These are phyloP conservation scores for Gambusia holbrooki DNA, from an alignment of 2,113 vertebrate genomes.

Conservation along the genomic window DNA sequence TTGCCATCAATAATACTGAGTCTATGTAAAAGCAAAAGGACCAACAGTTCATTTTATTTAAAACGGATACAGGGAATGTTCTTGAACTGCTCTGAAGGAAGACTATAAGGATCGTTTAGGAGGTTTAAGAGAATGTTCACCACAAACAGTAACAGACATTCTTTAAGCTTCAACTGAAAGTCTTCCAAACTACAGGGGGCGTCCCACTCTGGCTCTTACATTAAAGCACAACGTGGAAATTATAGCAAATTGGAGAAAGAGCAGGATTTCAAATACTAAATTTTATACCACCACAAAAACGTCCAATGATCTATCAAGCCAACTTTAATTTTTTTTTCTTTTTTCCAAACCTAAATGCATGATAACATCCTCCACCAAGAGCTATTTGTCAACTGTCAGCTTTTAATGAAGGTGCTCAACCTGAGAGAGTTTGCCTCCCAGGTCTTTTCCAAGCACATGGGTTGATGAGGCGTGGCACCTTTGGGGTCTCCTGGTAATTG, in stretches of 20 bases:
- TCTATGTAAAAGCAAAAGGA: background rate
- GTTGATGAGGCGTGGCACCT: background rate
- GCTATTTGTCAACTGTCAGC: background rate
- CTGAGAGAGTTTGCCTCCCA: background rate
- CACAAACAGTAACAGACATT: background rate
- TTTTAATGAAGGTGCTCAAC: background rate
- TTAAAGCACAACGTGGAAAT: background rate
- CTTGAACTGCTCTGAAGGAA: background rate
- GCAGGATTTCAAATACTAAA: too few species aligned
- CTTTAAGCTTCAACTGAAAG: background rate
- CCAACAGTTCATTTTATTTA: background rate
- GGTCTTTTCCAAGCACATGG: background rate
- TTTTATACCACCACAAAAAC: too few species aligned
- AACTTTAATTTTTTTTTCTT: background rate
- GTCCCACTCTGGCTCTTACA: too few species aligned
- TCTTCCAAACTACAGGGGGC: background rate
- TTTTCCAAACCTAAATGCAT: background rate
- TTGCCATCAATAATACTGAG: background rate
- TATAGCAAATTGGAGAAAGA: background rate
- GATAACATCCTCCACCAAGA: background rate
- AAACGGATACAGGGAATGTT: conserved; percentile 17
- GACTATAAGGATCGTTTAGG: background rate
- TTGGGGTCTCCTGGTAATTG: background rate
- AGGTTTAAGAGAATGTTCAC: background rate
- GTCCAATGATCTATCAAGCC: too few species aligned